Evolutionary conservation across 1,140 invertebrate species (phyloP), one percentile per base, ranked within the genome.

Genomic region (Drosophila subobscura): DNA sequence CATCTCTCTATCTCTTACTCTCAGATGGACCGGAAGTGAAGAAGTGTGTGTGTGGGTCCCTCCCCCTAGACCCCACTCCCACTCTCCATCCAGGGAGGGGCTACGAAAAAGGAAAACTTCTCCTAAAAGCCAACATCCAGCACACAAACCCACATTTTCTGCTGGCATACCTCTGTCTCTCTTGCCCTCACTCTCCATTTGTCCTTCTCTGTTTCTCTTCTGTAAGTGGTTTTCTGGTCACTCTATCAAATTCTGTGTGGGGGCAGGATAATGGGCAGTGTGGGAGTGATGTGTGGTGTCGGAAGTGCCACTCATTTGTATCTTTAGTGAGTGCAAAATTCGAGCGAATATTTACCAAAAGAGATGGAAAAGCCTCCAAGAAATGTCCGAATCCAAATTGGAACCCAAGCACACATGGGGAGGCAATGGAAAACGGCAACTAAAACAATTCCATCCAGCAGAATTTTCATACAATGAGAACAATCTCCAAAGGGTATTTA

Each of bases 21-120:
- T 70, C 46, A 72, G 76, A 53, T 53, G 70, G 72, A 76, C 77
- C 63, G 78, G 77, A 80, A 80, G 72, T 72, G 55, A 37, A 53
- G 27, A 72, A 49, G 63, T 64, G 47, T 60, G 57, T 42, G 29
- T 33, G 29, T 33, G 29, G 8, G 29, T 22, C 52, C 60, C 22
- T 2, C 37, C 22, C 57, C n/a, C 22, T 5, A 20, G 6, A 5
- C 12, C 12, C 16, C 25, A 5, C 12, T 50, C 25, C 3, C 7
- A 8, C n/a, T 29, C 25, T 40, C 53, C 67, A 41, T 14, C 63
- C 63, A 56, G 29, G 2, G 29, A 7, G 6, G 27, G 1, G 50
- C 50, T 68, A 56, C 65, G 41, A 46, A 65, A 52, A 68, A 37
- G 66, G 64, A 68, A 68, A 70, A 68, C 66, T 68, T 55, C 10